Conservation (phyloP, 2,888 invertebrate genomes). For the Oithona nana region DNA sequence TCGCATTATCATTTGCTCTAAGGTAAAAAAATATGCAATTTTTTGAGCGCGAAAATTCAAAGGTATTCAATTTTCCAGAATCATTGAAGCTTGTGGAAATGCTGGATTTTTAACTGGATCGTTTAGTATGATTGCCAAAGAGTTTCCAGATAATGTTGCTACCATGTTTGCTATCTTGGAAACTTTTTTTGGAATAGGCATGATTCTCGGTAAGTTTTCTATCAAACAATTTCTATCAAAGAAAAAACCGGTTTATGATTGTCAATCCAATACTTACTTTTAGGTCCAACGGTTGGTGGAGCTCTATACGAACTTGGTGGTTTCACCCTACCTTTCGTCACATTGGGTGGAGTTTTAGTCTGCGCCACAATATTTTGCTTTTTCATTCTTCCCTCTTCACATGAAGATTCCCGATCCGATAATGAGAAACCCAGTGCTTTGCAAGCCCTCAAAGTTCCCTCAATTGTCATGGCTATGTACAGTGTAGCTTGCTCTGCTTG, state of each 20-base stretch:
- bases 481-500: slow-evolving; percentile 56
- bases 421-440: slow-evolving; percentile 31
- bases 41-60: not conserved
- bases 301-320: slow-evolving; percentile 45
- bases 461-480: slow-evolving; percentile 45
- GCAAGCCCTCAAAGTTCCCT: slow-evolving; percentile 48
- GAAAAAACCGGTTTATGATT: too few species aligned
- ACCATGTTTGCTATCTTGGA: slow-evolving; percentile 49
- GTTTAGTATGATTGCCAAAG: slow-evolving; percentile 67
- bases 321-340: slow-evolving; percentile 58
- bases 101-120: slow-evolving; percentile 68
- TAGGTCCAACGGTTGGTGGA: slow-evolving; percentile 59
- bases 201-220: too few species aligned
- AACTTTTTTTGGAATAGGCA: slow-evolving; percentile 21
- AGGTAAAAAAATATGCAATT: not conserved
- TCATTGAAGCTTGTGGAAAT: slow-evolving; percentile 64
- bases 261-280: too few species aligned
- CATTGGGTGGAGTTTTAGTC: slow-evolving; percentile 52
- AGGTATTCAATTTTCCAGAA: slow-evolving; percentile 30
- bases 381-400: slow-evolving; percentile 40
- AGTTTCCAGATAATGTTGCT: slow-evolving; percentile 66
- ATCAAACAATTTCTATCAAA: too few species aligned
- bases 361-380: slow-evolving; percentile 53
- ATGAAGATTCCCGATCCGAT: not conserved
- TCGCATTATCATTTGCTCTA: not conserved